Percentiles rank a stretch among this genome's conserved stretches.
These are phyloP conservation scores for Neomorphus geoffroyi DNA, from an alignment of 2,797 vertebrate genomes.

Conservation along the genomic window DNA sequence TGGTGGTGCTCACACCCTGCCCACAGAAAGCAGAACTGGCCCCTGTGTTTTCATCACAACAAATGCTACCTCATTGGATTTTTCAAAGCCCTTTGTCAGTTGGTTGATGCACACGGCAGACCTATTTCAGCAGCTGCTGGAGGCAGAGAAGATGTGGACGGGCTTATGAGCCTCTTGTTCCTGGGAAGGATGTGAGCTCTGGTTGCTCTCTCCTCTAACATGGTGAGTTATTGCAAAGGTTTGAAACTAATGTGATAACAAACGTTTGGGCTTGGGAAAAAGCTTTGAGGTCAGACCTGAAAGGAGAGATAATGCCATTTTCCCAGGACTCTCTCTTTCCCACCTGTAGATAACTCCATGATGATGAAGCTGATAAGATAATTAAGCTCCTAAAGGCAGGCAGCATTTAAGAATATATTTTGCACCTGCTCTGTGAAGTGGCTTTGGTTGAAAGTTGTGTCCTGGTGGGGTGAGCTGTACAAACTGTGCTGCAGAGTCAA, in stretches of 20 bases:
- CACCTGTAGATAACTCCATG: slow-evolving; percentile 18
- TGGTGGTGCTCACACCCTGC: background rate
- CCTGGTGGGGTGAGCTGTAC: background rate
- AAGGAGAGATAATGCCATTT: slow-evolving; percentile 12
- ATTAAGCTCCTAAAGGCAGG: slow-evolving; percentile 6
- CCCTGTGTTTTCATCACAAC: background rate
- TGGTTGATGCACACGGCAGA: background rate
- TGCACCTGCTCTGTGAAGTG: slow-evolving; percentile 43
- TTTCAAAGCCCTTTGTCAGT: background rate
- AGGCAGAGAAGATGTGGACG: background rate
- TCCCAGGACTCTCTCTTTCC: slow-evolving; percentile 39
- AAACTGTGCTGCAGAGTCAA: background rate
- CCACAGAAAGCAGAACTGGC: background rate
- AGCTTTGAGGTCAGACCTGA: slow-evolving; percentile 21
- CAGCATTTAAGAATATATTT: slow-evolving; percentile 1
- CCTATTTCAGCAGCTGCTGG: background rate
- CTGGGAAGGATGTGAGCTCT: background rate
- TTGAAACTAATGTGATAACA: slow-evolving; percentile 7
- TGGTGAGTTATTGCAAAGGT: background rate
- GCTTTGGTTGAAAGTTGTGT: slow-evolving; percentile 14
- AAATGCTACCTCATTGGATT: background rate
- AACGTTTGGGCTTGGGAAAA: slow-evolving; percentile 45
- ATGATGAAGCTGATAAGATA: slow-evolving; percentile 27
- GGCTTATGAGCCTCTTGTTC: background rate
- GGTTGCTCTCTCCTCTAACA: background rate